Conservation (phyloP, 2,888 invertebrate genomes). For the Leucophenga maculata region DNA sequence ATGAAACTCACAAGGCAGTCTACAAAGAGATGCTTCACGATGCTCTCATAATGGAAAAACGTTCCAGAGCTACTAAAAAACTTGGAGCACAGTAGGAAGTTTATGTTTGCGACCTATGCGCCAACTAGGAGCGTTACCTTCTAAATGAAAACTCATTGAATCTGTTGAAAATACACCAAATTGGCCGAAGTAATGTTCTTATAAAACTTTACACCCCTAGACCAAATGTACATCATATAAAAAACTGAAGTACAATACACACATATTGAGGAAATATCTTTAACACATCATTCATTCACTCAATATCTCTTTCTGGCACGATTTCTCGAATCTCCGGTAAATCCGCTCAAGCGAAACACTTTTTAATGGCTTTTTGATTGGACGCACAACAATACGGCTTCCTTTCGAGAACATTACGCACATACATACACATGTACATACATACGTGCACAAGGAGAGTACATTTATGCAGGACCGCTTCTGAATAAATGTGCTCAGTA, state of each 20-base stretch:
- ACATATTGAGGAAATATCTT: not conserved
- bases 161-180: too few relatives aligned
- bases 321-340: conserved; percentile 48
- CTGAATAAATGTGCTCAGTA: not conserved
- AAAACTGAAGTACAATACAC: not conserved
- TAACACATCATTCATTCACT: conserved; percentile 20
- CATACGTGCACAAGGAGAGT: not conserved
- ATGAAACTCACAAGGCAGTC: too few relatives aligned
- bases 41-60: too few relatives aligned
- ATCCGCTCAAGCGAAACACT: conserved; percentile 69
- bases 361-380: conserved; percentile 72
- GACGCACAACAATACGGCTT: conserved; percentile 44
- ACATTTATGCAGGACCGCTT: not conserved
- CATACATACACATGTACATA: not conserved
- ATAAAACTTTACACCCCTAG: too few relatives aligned
- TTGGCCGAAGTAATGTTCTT: too few relatives aligned
- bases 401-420: conserved; percentile 18
- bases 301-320: conserved; percentile 25
- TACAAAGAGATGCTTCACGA: too few relatives aligned
- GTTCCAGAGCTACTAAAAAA: too few relatives aligned
- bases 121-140: too few relatives aligned
- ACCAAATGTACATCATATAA: conserved; percentile 31
- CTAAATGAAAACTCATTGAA: too few relatives aligned
- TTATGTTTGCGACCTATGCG: too few relatives aligned
- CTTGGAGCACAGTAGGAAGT: too few relatives aligned